Evolutionary conservation across 1,140 invertebrate species (phyloP), one percentile per base, ranked within the genome.

Genomic region (Orchestia grillus): DNA sequence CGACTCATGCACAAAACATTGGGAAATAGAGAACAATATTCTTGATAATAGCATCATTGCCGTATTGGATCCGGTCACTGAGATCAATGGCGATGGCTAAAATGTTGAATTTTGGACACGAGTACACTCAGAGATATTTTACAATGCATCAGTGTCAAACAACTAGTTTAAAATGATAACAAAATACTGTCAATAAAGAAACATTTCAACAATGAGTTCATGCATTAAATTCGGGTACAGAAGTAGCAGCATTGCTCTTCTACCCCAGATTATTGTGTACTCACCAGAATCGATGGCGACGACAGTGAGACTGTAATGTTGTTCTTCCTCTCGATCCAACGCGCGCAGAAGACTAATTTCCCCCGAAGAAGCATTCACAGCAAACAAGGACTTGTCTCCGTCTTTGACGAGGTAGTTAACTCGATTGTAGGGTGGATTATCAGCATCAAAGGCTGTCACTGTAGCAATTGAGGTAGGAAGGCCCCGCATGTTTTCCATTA

Each of bases 251-350:
- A 36, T n/a, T 36, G 62, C 62, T 23, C 11, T 77, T 77, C 62
- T 3, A 15, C 28, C 36, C 11, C 11, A 23, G 28, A 77, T 36
- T 77, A 77, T 15, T 8, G 41, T 95, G 98, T 96, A 96, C 98
- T 98, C 97, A 99, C 99, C 99, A 96, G 98, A 99, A 98, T 99
- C 99, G 98, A 99, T 99, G 94, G 99, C 99, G 87, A 99, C 98
- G 53, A 99, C 97, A 0, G 98, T 98, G 92, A 99, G 98, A 23
- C 98, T 98, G 97, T 99, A 99, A 97, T 98, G 97, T 44, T 97
- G 96, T 97, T 99, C 98, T 91, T 98, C 97, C 98, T 99, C 99
- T 43, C 99, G 98, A 97, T 99, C 99, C 96, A 99, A 97, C 0
- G 98, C 98, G 96, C 98, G 98, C 88, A 99, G 97, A 87, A 99